phyloP scores from a whole-genome alignment of 2,797 vertebrate genomes.

The Gadopsis bispinosus region DNA sequence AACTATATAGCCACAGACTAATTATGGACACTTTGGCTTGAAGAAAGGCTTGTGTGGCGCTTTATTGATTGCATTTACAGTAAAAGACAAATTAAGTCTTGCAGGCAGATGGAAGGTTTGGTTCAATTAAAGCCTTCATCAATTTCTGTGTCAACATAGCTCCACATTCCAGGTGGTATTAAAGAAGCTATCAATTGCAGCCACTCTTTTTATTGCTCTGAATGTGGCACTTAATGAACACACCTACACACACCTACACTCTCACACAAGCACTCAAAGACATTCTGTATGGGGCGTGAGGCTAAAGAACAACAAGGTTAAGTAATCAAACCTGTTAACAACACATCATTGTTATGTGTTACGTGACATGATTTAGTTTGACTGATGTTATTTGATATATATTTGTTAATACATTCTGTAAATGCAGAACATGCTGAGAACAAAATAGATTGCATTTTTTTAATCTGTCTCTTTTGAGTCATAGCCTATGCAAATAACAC shows the following conservation, averaged over 20 bases:
- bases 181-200: slow-evolving; percentile 35
- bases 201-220: slow-evolving; percentile 42
- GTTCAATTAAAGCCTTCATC: slow-evolving; percentile 48
- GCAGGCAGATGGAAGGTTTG: slow-evolving; percentile 33
- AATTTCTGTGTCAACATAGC: slow-evolving; percentile 42
- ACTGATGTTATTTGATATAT: not conserved
- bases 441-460: too few species aligned
- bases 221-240: slow-evolving; percentile 31
- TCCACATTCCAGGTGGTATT: slow-evolving; percentile 27
- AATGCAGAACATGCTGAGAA: not conserved
- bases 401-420: slow-evolving; percentile 1
- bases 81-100: slow-evolving; percentile 45
- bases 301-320: slow-evolving; percentile 10
- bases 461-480: slow-evolving; percentile 9
- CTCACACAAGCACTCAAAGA: slow-evolving; percentile 22
- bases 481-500: slow-evolving; percentile 55
- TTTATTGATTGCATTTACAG: slow-evolving; percentile 51
- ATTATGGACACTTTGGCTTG: slow-evolving; percentile 12
- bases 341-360: not conserved
- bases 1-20: slow-evolving; percentile 4
- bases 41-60: slow-evolving; percentile 2
- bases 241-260: slow-evolving; percentile 36
- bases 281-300: not conserved
- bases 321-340: slow-evolving; percentile 10
- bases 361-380: not conserved